phyloP scores from a whole-genome alignment of 2,113 vertebrate species.

The Anas platyrhynchos region DNA sequence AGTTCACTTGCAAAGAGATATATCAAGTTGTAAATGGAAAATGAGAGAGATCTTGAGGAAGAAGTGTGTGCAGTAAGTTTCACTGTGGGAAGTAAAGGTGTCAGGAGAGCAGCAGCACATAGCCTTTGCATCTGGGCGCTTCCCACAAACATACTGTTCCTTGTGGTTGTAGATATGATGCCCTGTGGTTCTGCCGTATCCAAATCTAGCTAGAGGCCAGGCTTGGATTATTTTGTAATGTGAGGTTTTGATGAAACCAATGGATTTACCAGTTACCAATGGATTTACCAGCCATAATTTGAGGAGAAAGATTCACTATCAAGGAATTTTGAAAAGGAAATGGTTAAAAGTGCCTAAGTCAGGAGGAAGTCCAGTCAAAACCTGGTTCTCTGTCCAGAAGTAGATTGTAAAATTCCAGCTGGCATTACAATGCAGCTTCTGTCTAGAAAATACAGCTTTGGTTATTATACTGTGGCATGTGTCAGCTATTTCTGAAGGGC shows the following conservation, averaged over 20 bases:
- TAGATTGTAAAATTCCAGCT: not conserved
- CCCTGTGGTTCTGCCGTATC: not conserved
- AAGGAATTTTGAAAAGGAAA: not conserved
- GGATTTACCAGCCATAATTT: not conserved
- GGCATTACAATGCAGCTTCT: not conserved
- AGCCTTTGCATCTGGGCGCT: not conserved
- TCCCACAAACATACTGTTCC: not conserved
- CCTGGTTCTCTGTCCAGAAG: not conserved
- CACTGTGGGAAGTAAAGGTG: not conserved
- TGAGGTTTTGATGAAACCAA: not conserved
- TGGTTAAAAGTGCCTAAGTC: not conserved
- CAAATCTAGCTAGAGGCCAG: not conserved
- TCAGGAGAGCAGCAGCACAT: not conserved
- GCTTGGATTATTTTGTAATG: not conserved
- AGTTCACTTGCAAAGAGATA: not conserved
- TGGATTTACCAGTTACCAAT: not conserved
- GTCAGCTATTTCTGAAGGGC: not conserved
- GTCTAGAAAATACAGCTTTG: not conserved
- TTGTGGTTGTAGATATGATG: not conserved
- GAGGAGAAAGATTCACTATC: not conserved
- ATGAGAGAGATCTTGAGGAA: not conserved
- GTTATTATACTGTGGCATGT: not conserved
- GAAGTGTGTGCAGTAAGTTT: not conserved
- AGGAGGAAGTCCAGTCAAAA: not conserved
- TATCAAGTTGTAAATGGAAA: slow-evolving; percentile 18